These are phyloP conservation scores for Stegastes partitus DNA, from an alignment of 2,113 vertebrate genomes.

Conservation along the genomic window DNA sequence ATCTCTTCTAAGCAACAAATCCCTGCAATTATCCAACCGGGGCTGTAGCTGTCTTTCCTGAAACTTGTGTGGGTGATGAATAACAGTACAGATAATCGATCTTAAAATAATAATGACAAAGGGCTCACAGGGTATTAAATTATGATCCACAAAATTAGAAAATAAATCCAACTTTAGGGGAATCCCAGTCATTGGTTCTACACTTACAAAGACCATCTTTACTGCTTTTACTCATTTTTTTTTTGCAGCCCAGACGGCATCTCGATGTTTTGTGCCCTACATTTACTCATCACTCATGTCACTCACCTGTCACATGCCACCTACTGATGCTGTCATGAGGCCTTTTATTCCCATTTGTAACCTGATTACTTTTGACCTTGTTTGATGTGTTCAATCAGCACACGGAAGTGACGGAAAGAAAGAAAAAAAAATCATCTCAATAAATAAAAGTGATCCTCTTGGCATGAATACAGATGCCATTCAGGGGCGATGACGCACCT, in stretches of 20 bases:
- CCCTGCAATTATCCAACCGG: background rate
- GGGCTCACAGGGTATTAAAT: background rate
- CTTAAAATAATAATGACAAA: background rate
- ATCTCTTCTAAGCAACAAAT: background rate
- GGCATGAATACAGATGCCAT: constrained; percentile 47
- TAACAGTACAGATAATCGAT: background rate
- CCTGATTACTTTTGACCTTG: constrained; percentile 65
- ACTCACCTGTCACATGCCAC: constrained; percentile 37
- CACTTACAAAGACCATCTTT: background rate
- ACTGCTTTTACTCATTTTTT: background rate
- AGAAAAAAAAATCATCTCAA: constrained; percentile 23
- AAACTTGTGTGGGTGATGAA: background rate
- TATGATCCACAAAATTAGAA: background rate
- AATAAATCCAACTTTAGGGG: background rate
- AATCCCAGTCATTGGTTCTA: background rate
- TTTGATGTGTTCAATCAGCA: constrained; percentile 56
- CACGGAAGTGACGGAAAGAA: background rate
- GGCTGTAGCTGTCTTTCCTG: background rate
- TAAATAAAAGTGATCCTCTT: constrained; percentile 42
- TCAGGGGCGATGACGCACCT: constrained; percentile 11
- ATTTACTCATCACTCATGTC: constrained; percentile 24
- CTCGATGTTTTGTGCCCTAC: constrained; percentile 14
- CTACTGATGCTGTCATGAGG: constrained; percentile 13
- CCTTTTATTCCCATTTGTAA: constrained; percentile 36
- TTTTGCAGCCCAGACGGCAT: background rate